These are phyloP conservation scores for Genyomyrus donnyi DNA, from an alignment of 2,113 vertebrate species.

Conservation along the genomic window DNA sequence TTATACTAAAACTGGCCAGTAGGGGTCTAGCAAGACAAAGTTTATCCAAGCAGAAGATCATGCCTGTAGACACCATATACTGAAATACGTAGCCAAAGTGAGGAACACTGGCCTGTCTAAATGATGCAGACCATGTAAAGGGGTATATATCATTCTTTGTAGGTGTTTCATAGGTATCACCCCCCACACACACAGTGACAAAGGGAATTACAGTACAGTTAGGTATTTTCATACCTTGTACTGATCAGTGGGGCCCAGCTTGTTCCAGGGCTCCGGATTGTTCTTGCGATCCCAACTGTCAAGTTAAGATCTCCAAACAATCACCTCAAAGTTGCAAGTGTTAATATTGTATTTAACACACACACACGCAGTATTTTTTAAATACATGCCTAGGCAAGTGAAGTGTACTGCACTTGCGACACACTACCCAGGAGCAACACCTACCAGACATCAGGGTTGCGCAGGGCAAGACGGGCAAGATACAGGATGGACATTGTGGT, in stretches of 20 bases:
- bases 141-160: background rate
- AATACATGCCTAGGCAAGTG: background rate
- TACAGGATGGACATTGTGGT: slow-evolving; percentile 68
- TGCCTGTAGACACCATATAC: background rate
- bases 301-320: background rate
- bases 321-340: background rate
- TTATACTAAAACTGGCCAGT: background rate
- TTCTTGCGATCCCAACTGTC: slow-evolving; percentile 86
- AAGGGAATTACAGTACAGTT: background rate
- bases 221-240: slow-evolving; percentile 75
- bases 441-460: slow-evolving; percentile 82
- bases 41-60: background rate
- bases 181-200: background rate
- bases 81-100: background rate
- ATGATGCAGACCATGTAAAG: background rate
- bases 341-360: background rate
- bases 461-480: slow-evolving; percentile 68
- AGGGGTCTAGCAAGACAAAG: background rate
- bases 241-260: slow-evolving; percentile 67
- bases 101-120: background rate
- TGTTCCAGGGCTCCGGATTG: slow-evolving; percentile 94
- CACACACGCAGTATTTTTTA: background rate
- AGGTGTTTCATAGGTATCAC: background rate
- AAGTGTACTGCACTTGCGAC: background rate
- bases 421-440: slow-evolving; percentile 27